Evolutionary conservation across 2,888 invertebrate species (phyloP).

Genomic region (Galeruca laticollis): DNA sequence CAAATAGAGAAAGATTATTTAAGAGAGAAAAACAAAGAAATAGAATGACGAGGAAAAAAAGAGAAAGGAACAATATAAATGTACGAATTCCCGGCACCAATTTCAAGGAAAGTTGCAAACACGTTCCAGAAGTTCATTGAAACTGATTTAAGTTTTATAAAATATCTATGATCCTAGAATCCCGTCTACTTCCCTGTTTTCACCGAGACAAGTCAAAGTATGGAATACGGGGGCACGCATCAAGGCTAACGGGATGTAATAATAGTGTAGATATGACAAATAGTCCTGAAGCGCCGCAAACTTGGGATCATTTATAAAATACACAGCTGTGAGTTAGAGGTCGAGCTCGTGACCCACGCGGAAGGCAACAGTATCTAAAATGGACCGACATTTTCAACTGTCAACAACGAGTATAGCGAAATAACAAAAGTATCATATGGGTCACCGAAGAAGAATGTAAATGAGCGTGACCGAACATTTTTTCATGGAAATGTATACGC

Average conservation of each 20-base stretch:
- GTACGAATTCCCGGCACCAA: too few species aligned
- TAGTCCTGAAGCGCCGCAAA: slow-evolving; percentile 67
- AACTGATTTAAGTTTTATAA: too few species aligned
- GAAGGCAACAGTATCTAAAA: slow-evolving; percentile 19
- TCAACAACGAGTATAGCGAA: slow-evolving; percentile 16
- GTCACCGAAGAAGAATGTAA: not conserved
- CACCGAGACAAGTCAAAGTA: not conserved
- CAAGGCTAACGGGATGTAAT: slow-evolving; percentile 61
- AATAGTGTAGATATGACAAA: slow-evolving; percentile 68
- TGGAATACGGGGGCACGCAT: slow-evolving; percentile 46
- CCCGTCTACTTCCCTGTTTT: not conserved
- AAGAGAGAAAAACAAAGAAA: too few species aligned
- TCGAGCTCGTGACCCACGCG: slow-evolving; percentile 61
- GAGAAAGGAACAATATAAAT: too few species aligned
- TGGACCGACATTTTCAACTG: not conserved
- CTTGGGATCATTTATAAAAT: slow-evolving; percentile 68
- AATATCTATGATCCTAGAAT: too few species aligned
- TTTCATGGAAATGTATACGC: too few species aligned
- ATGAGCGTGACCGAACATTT: too few species aligned
- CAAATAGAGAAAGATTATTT: too few species aligned
- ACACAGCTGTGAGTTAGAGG: slow-evolving; percentile 65
- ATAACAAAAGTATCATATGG: not conserved
- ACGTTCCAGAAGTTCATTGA: too few species aligned
- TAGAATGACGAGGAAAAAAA: too few species aligned
- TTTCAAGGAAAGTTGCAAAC: too few species aligned